Percentiles rank a stretch among this genome's conserved stretches.
These are phyloP conservation scores for Trochalopteron elliotii DNA, from an alignment of 2,113 vertebrate species.

Conservation along the genomic window DNA sequence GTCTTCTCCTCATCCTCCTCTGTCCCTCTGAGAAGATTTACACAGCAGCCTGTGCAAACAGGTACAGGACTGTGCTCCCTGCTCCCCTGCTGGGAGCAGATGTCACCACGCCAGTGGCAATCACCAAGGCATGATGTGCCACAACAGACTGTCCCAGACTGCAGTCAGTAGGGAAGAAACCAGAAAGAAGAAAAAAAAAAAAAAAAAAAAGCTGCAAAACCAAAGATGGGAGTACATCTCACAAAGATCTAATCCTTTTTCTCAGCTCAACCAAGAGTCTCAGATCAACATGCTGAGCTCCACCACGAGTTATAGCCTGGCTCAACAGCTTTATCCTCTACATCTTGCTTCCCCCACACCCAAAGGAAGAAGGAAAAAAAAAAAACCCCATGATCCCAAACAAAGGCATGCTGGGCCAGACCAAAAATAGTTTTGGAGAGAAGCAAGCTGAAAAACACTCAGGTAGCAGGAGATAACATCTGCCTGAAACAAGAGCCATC, in stretches of 20 bases:
- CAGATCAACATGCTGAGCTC: background rate
- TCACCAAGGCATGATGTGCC: background rate
- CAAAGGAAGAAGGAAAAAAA: background rate
- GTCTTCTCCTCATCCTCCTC: background rate
- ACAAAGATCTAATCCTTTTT: background rate
- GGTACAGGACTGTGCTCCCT: background rate
- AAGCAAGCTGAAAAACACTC: conserved; percentile 44
- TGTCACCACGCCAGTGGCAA: background rate
- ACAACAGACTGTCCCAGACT: background rate
- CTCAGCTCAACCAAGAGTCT: background rate
- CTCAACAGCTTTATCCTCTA: background rate
- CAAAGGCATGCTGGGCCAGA: background rate
- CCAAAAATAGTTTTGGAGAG: conserved; percentile 49
- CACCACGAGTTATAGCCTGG: background rate
- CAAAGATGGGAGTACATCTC: background rate
- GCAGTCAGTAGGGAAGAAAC: background rate
- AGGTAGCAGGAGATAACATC: conserved; percentile 61
- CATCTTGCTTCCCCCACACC: background rate
- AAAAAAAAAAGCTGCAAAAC: background rate
- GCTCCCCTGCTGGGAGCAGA: background rate
- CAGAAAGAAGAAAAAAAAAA: background rate
- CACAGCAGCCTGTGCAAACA: background rate
- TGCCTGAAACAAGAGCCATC: conserved; percentile 47
- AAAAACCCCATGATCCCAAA: background rate
- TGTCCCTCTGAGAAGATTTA: background rate